A percentile compares a stretch with the other conserved stretches of the same genome.
These are phyloP conservation scores for Silurus aristotelis DNA, from an alignment of 2,797 vertebrate genomes.

Conservation along the genomic window DNA sequence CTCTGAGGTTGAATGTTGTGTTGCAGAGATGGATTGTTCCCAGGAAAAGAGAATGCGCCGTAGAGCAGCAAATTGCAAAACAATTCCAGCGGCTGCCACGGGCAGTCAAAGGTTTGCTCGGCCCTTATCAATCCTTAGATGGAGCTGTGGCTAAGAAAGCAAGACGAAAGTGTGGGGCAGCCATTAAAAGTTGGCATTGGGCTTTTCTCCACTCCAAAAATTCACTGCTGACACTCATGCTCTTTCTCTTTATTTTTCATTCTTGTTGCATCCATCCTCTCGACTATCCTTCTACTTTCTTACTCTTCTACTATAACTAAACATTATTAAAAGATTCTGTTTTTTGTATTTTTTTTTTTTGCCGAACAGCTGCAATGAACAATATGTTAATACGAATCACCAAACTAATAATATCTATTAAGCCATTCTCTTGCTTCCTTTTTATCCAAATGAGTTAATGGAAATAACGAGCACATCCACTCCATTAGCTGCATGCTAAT, in stretches of 20 bases:
- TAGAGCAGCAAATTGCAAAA: conserved; percentile 50
- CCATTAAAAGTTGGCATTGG: conserved; percentile 52
- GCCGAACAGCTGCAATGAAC: neutral
- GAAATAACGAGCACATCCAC: conserved; percentile 45
- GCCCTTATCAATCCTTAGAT: conserved; percentile 43
- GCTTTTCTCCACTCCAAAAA: conserved; percentile 38
- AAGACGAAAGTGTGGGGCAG: conserved; percentile 34
- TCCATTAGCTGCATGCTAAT: conserved; percentile 31
- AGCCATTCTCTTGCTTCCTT: neutral
- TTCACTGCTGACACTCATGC: neutral
- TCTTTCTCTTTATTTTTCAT: conserved; percentile 16
- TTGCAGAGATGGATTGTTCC: conserved; percentile 43
- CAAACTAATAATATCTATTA: neutral
- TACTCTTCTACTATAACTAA: too few species aligned
- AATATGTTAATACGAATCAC: neutral
- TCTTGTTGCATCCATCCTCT: too few species aligned
- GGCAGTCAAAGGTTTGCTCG: conserved; percentile 27
- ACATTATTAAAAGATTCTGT: neutral
- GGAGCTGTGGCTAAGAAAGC: conserved; percentile 24
- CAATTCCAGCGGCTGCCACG: conserved; percentile 38
- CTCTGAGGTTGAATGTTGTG: conserved; percentile 29
- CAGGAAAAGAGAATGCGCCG: conserved; percentile 40
- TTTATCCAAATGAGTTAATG: conserved; percentile 27
- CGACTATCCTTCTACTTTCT: neutral
- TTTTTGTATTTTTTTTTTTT: neutral